These are phyloP conservation scores for Lydus trimaculatus DNA, from an alignment of 2,888 invertebrate genomes.

Conservation along the genomic window DNA sequence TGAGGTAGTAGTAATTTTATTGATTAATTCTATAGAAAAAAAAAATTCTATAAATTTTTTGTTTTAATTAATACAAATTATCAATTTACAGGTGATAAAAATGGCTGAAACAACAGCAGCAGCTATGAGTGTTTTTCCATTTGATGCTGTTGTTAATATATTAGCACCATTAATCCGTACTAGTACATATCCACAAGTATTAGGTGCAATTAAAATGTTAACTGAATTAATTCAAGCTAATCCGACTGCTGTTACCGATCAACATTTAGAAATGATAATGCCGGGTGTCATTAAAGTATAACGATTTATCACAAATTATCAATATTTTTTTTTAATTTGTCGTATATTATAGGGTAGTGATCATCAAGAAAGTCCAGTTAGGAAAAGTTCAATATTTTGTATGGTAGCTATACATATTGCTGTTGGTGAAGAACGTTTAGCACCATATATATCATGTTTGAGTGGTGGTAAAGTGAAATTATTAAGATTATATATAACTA, in stretches of 20 bases:
- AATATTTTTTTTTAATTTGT: background rate
- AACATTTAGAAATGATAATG: constrained; percentile 81
- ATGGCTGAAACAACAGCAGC: constrained; percentile 81
- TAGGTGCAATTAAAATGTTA: constrained; percentile 92
- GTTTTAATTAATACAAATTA: constrained; percentile 29
- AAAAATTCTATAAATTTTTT: constrained; percentile 16
- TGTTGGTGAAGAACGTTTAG: constrained; percentile 85
- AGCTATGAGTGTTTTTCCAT: constrained; percentile 80
- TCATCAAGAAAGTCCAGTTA: constrained; percentile 88
- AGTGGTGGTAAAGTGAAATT: constrained; percentile 91
- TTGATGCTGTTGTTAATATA: constrained; percentile 75
- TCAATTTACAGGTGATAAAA: constrained; percentile 71
- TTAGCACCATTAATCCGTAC: constrained; percentile 86
- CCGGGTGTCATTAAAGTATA: constrained; percentile 85
- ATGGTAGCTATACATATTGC: constrained; percentile 93
- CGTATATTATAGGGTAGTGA: constrained; percentile 78
- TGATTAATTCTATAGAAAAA: no score
- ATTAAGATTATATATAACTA: constrained; percentile 78
- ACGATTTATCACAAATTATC: constrained; percentile 23
- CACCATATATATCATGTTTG: constrained; percentile 80
- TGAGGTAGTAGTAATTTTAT: constrained; percentile 61
- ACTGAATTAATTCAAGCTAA: constrained; percentile 84
- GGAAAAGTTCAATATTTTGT: constrained; percentile 97
- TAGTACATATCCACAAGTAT: constrained; percentile 84
- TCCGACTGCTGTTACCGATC: constrained; percentile 74